Base-by-base conservation (phyloP, 2,113 vertebrate species). In the Orthochromis indermauri region DNA sequence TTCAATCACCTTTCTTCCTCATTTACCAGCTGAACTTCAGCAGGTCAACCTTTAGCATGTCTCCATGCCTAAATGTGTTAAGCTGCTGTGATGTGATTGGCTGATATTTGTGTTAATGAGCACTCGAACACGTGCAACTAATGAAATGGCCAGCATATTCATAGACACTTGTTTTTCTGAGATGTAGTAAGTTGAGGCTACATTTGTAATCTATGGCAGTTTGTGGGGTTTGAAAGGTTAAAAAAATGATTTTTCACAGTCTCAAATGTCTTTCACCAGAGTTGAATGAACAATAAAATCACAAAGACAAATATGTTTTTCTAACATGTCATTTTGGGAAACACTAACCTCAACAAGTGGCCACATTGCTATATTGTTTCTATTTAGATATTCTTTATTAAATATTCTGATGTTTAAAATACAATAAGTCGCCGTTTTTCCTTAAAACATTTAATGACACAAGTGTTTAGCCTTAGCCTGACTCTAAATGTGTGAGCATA, bases 401-500 rank as follows among this genome's bases (percentile, higher is more conserved):
- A 47, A 76, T 47, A 28, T 31, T 76, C 6, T 49, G 10, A 31
- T 76, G 3, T 76, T 47, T 76, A 47, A 26, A 47, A 19, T 49
- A 78, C 3, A 49, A n/a, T 8, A 78, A 78, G 10, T n/a, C 0
- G 10, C 7, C 11, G 53, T 42, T 54, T 53, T 28, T 51, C 45
- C 1, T 85, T 51, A 61, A 63, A 53, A 17, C 24, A 17, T 47
- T 55, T 12, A 4, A 11, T 6, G 21, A 71, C 12, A 71, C 10
- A 59, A 45, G 59, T 78, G 6, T 42, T 24, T 12, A 82, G 9
- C 24, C 33, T 78, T 13, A 61, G 1, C 19, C 66, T 16, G 71
- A 66, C 17, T 40, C 8, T 68, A 8, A 37, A 42, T 4, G 26
- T 45, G 47, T 42, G 40, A 9, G 8, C 82, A 21, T 96, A 99